Evolutionary conservation across 2,888 invertebrate species (phyloP).

Genomic region (Ectemnius cavifrons): DNA sequence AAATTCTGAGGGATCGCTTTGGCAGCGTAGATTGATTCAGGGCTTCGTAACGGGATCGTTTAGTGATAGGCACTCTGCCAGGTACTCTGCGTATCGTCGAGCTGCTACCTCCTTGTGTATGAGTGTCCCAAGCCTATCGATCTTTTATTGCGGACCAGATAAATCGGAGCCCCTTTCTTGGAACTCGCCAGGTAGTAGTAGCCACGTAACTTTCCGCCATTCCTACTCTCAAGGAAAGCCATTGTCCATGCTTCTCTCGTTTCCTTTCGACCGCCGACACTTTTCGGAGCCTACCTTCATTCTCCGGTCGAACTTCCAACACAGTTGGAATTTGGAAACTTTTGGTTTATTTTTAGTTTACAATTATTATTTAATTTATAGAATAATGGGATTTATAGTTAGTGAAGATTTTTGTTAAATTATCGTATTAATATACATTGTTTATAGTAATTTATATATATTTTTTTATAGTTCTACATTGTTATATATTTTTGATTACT

Average conservation of each 20-base stretch:
- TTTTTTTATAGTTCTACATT: too few species aligned
- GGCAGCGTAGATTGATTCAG: too few species aligned
- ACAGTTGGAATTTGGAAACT: conserved; percentile 12
- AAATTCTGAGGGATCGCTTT: too few species aligned
- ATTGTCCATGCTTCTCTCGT: conserved; percentile 41
- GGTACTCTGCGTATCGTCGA: conserved; percentile 16
- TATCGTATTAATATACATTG: too few species aligned
- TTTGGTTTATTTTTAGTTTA: neutral
- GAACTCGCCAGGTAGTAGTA: conserved; percentile 70
- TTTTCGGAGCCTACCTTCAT: conserved; percentile 7
- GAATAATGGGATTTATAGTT: too few species aligned
- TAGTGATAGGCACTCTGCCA: too few species aligned
- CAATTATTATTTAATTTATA: too few species aligned
- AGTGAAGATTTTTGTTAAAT: too few species aligned
- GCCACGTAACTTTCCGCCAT: conserved; percentile 47
- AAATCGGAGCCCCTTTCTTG: conserved; percentile 72
- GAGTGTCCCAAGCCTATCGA: conserved; percentile 53
- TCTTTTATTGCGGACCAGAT: conserved; percentile 68
- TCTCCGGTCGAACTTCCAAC: conserved; percentile 25
- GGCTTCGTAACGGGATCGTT: neutral
- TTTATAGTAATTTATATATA: too few species aligned
- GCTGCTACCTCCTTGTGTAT: conserved; percentile 29
- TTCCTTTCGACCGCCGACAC: conserved; percentile 16
- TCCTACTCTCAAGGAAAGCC: conserved; percentile 45
- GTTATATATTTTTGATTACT: too few species aligned